Conservation (phyloP, 2,888 invertebrate genomes). For the Tachina lurida region DNA sequence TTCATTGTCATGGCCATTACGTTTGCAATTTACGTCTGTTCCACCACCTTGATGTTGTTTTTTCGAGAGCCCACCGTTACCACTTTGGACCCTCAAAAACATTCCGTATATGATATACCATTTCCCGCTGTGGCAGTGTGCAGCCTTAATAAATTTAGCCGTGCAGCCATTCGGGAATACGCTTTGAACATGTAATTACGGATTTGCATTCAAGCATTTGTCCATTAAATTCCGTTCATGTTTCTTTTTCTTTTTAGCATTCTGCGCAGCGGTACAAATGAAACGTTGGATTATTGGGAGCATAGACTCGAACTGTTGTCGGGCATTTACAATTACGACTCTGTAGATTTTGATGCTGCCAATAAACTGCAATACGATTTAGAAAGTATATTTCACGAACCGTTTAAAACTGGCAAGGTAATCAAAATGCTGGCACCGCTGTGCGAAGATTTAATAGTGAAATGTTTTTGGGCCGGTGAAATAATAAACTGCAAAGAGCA, state of each 20-base stretch:
- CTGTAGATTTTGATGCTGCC: conserved; percentile 72
- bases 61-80: conserved; percentile 76
- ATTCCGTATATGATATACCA: conserved; percentile 67
- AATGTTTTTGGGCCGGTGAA: conserved; percentile 74
- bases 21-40: conserved; percentile 75
- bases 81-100: conserved; percentile 70
- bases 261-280: background rate
- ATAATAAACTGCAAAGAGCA: conserved; percentile 73
- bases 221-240: background rate
- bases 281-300: conserved; percentile 68
- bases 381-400: conserved; percentile 48
- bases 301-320: conserved; percentile 73
- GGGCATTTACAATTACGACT: conserved; percentile 73
- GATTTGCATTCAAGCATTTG: background rate
- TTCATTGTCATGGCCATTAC: conserved; percentile 76
- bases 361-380: conserved; percentile 70
- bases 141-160: conserved; percentile 77
- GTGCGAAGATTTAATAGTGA: conserved; percentile 75
- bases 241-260: conserved; percentile 28
- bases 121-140: conserved; percentile 77
- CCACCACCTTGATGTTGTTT: conserved; percentile 74
- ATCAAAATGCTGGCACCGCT: conserved; percentile 74
- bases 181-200: conserved; percentile 70
- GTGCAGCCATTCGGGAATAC: conserved; percentile 69
- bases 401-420: conserved; percentile 28